Evolutionary conservation across 2,113 vertebrate species (phyloP).

Genomic region (Felis catus): F.catus_Fca126_mat1.0 CM031418.1:103913501-103914000

Average conservation of each 20-base stretch:
- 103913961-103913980: not conserved
- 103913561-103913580: conserved; percentile 96
- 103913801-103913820: not conserved
- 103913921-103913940: not conserved
- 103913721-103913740: conserved; percentile 97
- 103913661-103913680: conserved; percentile 99
- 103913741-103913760: conserved; percentile 98
- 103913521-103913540: not conserved
- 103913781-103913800: not conserved
- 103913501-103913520: no score
- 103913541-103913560: conserved; percentile 93
- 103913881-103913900: not conserved
- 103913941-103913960: not conserved
- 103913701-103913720: conserved; percentile 98
- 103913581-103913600: conserved; percentile 89
- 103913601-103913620: conserved; percentile 96
- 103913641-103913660: conserved; percentile 97
- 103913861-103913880: not conserved
- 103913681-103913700: conserved; percentile 98
- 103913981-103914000: not conserved
- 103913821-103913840: not conserved
- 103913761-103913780: conserved; percentile 96
- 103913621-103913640: conserved; percentile 97
- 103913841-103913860: not conserved
- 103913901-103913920: not conserved